phyloP scores from a whole-genome alignment of 2,888 invertebrate genomes.

The Orgyia antiqua region DNA sequence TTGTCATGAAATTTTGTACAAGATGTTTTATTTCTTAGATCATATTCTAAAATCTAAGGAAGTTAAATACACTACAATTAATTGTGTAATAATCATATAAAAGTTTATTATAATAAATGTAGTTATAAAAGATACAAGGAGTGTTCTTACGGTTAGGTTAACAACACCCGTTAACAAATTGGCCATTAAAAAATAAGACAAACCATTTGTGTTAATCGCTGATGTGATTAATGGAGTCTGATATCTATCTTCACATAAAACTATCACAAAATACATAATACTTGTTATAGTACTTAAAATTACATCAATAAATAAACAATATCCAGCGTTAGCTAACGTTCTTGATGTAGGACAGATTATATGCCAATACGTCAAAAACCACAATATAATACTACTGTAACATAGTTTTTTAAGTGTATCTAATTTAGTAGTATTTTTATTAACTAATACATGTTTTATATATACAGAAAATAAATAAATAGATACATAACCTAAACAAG shows the following conservation, averaged over 20 bases:
- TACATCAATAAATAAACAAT: slow-evolving; percentile 86
- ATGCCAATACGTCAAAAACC: slow-evolving; percentile 65
- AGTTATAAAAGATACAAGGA: slow-evolving; percentile 48
- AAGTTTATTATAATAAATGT: slow-evolving; percentile 75
- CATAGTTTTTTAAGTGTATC: slow-evolving; percentile 29
- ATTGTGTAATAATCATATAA: slow-evolving; percentile 72
- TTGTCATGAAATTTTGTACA: slow-evolving; percentile 6
- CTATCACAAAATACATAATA: slow-evolving; percentile 39
- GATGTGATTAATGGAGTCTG: slow-evolving; percentile 78
- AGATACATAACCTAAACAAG: slow-evolving; percentile 89
- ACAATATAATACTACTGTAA: slow-evolving; percentile 39
- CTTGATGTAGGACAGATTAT: slow-evolving; percentile 82
- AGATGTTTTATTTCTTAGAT: slow-evolving; percentile 11
- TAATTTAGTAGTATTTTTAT: slow-evolving; percentile 38
- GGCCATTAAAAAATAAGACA: slow-evolving; percentile 89
- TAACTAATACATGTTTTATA: slow-evolving; percentile 75
- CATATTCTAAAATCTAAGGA: slow-evolving; percentile 64
- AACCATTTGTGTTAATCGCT: slow-evolving; percentile 88
- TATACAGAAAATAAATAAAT: slow-evolving; percentile 87
- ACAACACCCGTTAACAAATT: slow-evolving; percentile 91
- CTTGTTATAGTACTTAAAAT: slow-evolving; percentile 70
- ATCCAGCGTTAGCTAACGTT: slow-evolving; percentile 89
- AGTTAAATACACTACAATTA: slow-evolving; percentile 51
- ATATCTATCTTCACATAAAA: slow-evolving; percentile 59
- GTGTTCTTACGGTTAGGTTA: slow-evolving; percentile 84